Base-by-base conservation (phyloP, 1,140 invertebrate species). In the Phymastichus coffea region DNA sequence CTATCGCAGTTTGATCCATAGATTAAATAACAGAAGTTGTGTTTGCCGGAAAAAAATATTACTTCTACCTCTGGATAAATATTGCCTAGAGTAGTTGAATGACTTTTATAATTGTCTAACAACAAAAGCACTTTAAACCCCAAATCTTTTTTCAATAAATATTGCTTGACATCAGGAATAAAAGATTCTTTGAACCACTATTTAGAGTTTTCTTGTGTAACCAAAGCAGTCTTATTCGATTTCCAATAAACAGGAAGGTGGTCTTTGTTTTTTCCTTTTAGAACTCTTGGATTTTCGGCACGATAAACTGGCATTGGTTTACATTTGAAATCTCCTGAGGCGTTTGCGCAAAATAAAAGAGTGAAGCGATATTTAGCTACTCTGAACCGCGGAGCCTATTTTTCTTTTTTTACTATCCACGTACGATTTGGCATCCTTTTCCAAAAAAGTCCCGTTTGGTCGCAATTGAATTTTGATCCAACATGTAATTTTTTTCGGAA, bases 21-120 rank as follows among this genome's bases (percentile, higher is more conserved):
- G 77, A 78, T 66, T 83, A 78, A 26, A 83, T 56, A 33, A 77
- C 65, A n/a, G 70, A 70, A 15, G 81, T 80, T 6, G 73, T 78
- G 57, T 81, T 80, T 38, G 73, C 63, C 33, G 80, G 76, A 17
- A 80, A 67, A 70, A n/a, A 78, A 82, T 37, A 68, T 57, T 4
- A 82, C 61, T 66, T 76, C 73, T 4, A 81, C 67, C 63, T 76
- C 71, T 61, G 63, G 66, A 49, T 73, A 63, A 8, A 65, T 33
- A 63, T 76, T 56, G 51, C 55, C 55, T 62, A 61, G 40, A 55
- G 69, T 44, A 44, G 23, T 47, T 53, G 64, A 64, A 67, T 82
- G 79, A 40, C 71, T 65, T 41, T 73, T 61, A 49, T 71, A 74
- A 63, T 80, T 82, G 62, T 82, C 80, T 4, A 82, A 59, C 49